Evolutionary conservation across 2,888 invertebrate species (phyloP), one percentile per base, ranked within the genome.

Genomic region (Unio pictorum): DNA sequence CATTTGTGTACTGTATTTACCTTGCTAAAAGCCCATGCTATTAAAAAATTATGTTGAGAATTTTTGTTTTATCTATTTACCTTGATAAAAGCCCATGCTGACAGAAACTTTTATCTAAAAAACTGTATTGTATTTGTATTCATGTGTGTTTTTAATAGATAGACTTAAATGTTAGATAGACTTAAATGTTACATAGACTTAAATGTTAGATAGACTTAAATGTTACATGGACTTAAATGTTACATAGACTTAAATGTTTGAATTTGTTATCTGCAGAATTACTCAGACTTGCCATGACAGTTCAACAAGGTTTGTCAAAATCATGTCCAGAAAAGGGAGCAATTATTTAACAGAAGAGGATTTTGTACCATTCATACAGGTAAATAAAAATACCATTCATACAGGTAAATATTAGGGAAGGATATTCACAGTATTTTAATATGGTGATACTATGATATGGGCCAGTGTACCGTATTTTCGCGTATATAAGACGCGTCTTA

Each of bases 281-380:
- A 92, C 94, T 64, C 92, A 93, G 61, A 93, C 93, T 71, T 95
- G 96, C 89, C 96, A 97, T 90, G 98, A 98, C 90, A 93, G 94
- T 62, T 95, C 96, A 0, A 95, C 97, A 18, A 93, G 95, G 80
- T 98, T 98, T 91, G 93, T 97, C 61, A 94, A 94, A 87, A 94
- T 98, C 74, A 91, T 96, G 72, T 95, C 96, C 66, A 89, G 89
- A 81, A 81, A 84, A 71, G 86, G 87, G 76, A 78, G 87, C 67
- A 89, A 88, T 77, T 91, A 91, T 81, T 81, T 93, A 61, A 83
- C 90, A 28, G 96, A 96, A 0, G 97, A 97, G 87, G 98, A 99
- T 91, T 94, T 99, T 90, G 95, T 97, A 87, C 95, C 97, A 30
- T 91, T 98, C 82, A 94, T 98, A 67, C 90, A 91, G 89, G 91